Conservation (phyloP, 2,113 vertebrate genomes). For the Sinocyclocheilus rhinocerous region DNA sequence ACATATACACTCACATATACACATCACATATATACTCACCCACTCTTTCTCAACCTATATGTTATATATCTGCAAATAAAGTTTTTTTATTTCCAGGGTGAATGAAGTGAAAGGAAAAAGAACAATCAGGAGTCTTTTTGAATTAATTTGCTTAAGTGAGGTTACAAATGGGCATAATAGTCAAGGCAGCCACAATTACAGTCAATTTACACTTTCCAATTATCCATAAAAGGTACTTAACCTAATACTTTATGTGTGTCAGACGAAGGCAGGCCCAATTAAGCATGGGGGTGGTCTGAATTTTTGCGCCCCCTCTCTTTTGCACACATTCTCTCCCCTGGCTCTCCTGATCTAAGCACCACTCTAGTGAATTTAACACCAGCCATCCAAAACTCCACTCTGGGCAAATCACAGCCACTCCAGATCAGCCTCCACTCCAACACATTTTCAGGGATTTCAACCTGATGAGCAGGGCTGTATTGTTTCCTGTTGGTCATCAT, state of each 20-base stretch:
- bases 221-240: slow-evolving; percentile 68
- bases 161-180: slow-evolving; percentile 56
- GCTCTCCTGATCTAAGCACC: slow-evolving; percentile 36
- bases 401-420: slow-evolving; percentile 28
- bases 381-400: slow-evolving; percentile 40
- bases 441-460: slow-evolving; percentile 41
- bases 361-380: slow-evolving; percentile 52
- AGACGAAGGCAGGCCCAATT: slow-evolving; percentile 61
- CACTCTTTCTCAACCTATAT: neutral
- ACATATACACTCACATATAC: neutral
- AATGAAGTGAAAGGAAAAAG: slow-evolving; percentile 31
- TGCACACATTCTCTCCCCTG: slow-evolving; percentile 18
- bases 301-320: slow-evolving; percentile 39
- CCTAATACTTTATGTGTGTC: slow-evolving; percentile 62
- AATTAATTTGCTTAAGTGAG: slow-evolving; percentile 58
- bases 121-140: slow-evolving; percentile 37
- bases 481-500: slow-evolving; percentile 18
- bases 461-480: slow-evolving; percentile 35
- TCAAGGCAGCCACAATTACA: slow-evolving; percentile 56
- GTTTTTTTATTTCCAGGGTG: neutral
- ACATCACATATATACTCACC: neutral
- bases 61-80: neutral
- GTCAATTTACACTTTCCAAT: slow-evolving; percentile 66
- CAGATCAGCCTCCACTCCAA: slow-evolving; percentile 9
- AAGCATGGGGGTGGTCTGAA: slow-evolving; percentile 52